phyloP scores from a whole-genome alignment of 1,140 invertebrate species.

The Campoletis sonorensis region DNA sequence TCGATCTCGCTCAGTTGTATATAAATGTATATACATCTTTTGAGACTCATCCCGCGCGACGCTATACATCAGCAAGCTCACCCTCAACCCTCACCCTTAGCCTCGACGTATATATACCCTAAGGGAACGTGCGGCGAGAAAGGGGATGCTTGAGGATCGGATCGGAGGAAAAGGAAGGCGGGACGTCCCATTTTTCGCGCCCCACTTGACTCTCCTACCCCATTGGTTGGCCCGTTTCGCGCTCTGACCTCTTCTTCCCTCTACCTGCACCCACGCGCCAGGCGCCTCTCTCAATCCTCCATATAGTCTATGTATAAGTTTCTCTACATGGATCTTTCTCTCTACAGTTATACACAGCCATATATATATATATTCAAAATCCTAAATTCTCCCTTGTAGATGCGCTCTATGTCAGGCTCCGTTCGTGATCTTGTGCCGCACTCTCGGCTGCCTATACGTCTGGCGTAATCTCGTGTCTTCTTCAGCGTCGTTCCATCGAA shows the following conservation, averaged over 20 bases:
- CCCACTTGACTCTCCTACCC: constrained; percentile 72
- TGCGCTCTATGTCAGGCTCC: background rate
- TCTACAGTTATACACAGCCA: background rate
- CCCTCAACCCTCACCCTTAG: constrained; percentile 38
- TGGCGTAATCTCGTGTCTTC: background rate
- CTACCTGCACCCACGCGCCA: constrained; percentile 39
- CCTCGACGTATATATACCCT: constrained; percentile 8
- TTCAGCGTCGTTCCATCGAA: background rate
- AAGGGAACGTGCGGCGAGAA: background rate
- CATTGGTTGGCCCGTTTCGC: constrained; percentile 70
- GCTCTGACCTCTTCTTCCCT: constrained; percentile 69
- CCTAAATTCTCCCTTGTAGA: constrained; percentile 11
- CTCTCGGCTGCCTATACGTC: constrained; percentile 9
- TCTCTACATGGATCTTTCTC: background rate
- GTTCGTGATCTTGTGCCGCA: constrained; percentile 20
- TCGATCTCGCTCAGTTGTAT: background rate
- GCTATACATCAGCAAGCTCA: constrained; percentile 24
- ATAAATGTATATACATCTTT: background rate
- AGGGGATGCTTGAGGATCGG: constrained; percentile 57
- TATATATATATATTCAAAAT: constrained; percentile 9
- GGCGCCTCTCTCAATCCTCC: constrained; percentile 31
- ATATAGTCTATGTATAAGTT: background rate
- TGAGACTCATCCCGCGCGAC: background rate
- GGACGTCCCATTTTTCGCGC: constrained; percentile 74
- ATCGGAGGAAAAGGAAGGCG: constrained; percentile 63